Conservation (phyloP, 1,140 invertebrate species). For the Rhagoletis pomonella region DNA sequence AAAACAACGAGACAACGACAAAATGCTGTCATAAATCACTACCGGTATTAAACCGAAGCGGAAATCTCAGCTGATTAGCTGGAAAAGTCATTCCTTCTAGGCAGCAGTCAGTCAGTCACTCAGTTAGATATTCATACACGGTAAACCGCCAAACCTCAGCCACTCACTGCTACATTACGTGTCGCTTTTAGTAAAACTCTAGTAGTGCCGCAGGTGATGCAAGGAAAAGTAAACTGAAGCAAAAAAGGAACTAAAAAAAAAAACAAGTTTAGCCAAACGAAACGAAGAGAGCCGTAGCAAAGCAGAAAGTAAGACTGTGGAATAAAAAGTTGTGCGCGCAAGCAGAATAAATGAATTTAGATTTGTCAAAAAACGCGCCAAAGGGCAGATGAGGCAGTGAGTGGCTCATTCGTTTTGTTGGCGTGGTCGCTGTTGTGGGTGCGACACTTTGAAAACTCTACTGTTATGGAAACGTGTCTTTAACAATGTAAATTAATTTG, state of each 20-base stretch:
- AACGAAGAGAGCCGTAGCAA: too few relatives aligned
- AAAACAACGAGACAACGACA: neutral
- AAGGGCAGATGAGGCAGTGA: too few relatives aligned
- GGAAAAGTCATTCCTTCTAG: neutral
- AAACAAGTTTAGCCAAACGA: neutral
- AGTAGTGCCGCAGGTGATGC: too few relatives aligned
- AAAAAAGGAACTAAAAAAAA: neutral
- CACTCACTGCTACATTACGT: neutral
- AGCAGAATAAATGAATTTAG: slow-evolving; percentile 33
- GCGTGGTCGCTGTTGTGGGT: too few relatives aligned
- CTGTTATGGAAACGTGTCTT: too few relatives aligned
- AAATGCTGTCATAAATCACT: slow-evolving; percentile 16
- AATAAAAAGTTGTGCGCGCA: neutral
- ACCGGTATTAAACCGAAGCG: neutral
- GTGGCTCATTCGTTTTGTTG: too few relatives aligned
- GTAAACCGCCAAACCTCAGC: neutral
- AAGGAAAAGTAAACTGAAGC: neutral
- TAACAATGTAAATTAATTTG: too few relatives aligned
- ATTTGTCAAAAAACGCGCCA: neutral
- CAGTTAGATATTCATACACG: neutral
- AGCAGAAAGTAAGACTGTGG: neutral
- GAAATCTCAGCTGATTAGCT: neutral
- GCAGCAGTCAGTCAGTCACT: neutral
- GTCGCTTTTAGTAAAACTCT: too few relatives aligned
- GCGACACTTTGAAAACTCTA: too few relatives aligned